phyloP scores from a whole-genome alignment of 2,888 invertebrate genomes.

The Daptonema setosum region DNA sequence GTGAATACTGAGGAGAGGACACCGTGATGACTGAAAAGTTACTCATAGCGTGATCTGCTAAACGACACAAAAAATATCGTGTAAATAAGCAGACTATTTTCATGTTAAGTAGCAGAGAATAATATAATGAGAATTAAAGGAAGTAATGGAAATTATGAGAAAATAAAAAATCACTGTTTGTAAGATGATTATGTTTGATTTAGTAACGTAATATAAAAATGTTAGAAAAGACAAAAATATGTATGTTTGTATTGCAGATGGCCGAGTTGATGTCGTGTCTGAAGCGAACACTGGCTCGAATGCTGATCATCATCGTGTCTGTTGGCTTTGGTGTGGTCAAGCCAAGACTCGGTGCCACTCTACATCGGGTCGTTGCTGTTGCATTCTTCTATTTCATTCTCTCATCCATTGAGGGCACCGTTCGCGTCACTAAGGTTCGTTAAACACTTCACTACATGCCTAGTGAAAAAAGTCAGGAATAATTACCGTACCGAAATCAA shows the following conservation, averaged over 20 bases:
- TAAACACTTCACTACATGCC: no score
- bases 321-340: conserved; percentile 86
- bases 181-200: no score
- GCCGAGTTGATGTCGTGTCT: conserved; percentile 77
- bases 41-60: background rate
- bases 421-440: conserved; percentile 41
- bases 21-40: background rate
- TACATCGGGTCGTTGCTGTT: conserved; percentile 64
- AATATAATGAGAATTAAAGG: no score
- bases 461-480: no score
- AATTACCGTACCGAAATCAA: no score
- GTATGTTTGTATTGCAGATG: conserved; percentile 24
- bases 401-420: conserved; percentile 62
- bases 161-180: no score
- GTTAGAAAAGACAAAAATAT: background rate
- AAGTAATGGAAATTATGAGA: no score
- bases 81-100: no score
- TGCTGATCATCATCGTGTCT: conserved; percentile 79
- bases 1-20: background rate
- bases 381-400: conserved; percentile 61
- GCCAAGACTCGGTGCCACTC: conserved; percentile 63
- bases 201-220: no score
- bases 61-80: no score
- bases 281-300: conserved; percentile 68
- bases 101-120: no score